Conservation (phyloP, 1,140 invertebrate species). For the Leptestheria dahalacensis region DNA sequence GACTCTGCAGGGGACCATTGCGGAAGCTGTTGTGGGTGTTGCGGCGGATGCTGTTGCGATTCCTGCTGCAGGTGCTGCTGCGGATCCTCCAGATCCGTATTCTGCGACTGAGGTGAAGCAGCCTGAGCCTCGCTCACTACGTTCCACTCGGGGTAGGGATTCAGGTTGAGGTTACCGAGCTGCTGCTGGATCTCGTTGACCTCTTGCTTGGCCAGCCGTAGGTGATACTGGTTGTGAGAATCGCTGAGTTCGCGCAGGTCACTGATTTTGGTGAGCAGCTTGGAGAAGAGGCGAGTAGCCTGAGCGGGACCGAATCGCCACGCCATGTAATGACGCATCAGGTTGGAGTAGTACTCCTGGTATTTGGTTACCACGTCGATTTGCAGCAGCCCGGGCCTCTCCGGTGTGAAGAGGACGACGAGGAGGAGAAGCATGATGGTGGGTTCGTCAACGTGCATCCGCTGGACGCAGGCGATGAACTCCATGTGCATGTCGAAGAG, state of each 20-base stretch:
- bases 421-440: constrained; percentile 34
- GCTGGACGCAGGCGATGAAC: constrained; percentile 29
- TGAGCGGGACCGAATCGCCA: constrained; percentile 30
- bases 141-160: constrained; percentile 19
- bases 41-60: background rate
- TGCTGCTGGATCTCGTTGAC: constrained; percentile 24
- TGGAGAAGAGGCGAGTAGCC: constrained; percentile 32
- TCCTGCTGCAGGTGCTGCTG: background rate
- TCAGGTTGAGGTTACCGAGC: constrained; percentile 23
- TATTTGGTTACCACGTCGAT: constrained; percentile 30
- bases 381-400: constrained; percentile 25
- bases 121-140: background rate
- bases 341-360: constrained; percentile 34
- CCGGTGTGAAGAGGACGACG: constrained; percentile 35
- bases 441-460: constrained; percentile 33
- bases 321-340: constrained; percentile 33
- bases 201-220: constrained; percentile 28
- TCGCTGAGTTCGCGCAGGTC: constrained; percentile 39
- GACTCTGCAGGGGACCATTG: background rate
- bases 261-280: constrained; percentile 34
- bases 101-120: background rate
- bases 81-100: background rate
- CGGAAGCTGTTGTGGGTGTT: background rate
- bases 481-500: constrained; percentile 36
- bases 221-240: constrained; percentile 32